Evolutionary conservation across 2,797 vertebrate genomes (phyloP).

Genomic region (Podarcis siculus): DNA sequence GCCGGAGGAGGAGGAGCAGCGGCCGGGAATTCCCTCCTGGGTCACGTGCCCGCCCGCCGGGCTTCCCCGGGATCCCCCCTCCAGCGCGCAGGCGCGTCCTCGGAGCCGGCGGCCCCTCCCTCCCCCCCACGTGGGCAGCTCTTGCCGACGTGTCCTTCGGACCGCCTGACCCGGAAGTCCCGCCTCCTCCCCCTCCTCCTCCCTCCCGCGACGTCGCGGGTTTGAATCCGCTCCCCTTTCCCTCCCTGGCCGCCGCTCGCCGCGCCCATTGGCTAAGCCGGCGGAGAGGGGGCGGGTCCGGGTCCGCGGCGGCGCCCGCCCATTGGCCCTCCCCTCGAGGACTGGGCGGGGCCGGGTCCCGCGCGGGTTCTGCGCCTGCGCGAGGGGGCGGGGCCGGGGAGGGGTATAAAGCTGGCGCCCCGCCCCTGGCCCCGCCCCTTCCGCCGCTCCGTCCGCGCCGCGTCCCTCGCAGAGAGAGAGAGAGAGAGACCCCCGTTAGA

Average conservation of each 20-base stretch:
- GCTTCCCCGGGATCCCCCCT: not conserved
- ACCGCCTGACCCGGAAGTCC: conserved; percentile 20
- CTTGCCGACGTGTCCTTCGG: conserved; percentile 28
- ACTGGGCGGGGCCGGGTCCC: not conserved
- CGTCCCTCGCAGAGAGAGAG: no score
- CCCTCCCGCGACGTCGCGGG: not conserved
- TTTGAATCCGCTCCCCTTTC: conserved; percentile 10
- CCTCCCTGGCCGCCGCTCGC: not conserved
- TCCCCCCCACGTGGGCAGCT: not conserved
- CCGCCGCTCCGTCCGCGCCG: not conserved
- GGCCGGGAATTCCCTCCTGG: not conserved
- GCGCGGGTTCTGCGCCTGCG: not conserved
- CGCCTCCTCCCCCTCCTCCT: not conserved
- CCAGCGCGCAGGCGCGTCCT: not conserved
- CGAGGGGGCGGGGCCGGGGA: not conserved
- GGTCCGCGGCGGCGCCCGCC: fast-evolving
- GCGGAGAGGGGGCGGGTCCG: not conserved
- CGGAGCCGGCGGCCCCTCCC: not conserved
- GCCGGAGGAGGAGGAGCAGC: no score
- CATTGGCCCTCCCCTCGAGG: not conserved
- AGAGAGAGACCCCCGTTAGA: no score
- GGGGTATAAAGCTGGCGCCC: not conserved
- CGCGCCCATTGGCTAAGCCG: not conserved
- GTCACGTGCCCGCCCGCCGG: not conserved
- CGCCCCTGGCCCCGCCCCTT: not conserved